Percentiles rank a stretch among this genome's conserved stretches.
Conservation (phyloP, 64 coral and sea anemone genomes). For the Montipora cactus region DNA sequence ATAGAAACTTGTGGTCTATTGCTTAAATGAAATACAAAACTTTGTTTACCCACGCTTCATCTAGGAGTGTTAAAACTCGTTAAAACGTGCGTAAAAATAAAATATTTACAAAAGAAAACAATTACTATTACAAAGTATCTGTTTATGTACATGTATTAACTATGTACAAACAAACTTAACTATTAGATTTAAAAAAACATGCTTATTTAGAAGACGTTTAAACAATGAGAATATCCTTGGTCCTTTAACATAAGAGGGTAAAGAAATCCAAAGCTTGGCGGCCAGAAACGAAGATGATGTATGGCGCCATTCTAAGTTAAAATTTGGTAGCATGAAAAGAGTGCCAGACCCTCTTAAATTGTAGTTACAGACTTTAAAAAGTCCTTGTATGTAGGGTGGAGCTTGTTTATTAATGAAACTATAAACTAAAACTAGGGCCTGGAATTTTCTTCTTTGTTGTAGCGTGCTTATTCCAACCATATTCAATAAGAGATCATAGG, state of each 20-base stretch:
- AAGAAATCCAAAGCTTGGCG: background rate
- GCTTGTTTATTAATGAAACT: background rate
- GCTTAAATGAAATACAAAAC: background rate
- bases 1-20: too few relatives aligned
- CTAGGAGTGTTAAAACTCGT: background rate
- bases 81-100: background rate
- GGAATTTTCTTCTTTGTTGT: too few relatives aligned
- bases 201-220: background rate
- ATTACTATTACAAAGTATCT: background rate
- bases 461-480: background rate
- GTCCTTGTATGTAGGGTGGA: background rate
- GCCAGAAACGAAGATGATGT: too few relatives aligned
- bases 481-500: background rate
- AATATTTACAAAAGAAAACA: background rate
- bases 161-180: background rate
- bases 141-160: background rate
- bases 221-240: background rate
- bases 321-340: too few relatives aligned
- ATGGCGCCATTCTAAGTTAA: too few relatives aligned
- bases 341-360: too few relatives aligned
- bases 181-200: background rate
- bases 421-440: background rate
- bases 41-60: conserved; percentile 1
- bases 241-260: background rate
- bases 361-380: background rate